These are phyloP conservation scores for Listrodromus nycthemerus DNA, from an alignment of 2,888 invertebrate species.

Conservation along the genomic window DNA sequence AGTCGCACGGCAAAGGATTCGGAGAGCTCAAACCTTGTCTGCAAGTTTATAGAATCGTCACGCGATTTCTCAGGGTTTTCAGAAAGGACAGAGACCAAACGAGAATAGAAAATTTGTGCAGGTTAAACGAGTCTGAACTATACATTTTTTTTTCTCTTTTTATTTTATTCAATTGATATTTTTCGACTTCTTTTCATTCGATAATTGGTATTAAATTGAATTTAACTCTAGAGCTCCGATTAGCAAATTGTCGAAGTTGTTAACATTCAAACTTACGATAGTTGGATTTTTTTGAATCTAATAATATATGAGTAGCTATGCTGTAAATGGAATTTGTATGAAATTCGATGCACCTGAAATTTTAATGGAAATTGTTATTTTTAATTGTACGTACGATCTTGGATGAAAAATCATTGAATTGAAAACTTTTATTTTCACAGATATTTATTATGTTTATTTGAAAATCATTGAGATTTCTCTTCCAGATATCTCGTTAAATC, in stretches of 20 bases:
- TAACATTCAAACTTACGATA: too few species aligned
- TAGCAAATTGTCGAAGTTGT: too few species aligned
- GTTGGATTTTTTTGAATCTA: too few species aligned
- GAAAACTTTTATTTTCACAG: not conserved
- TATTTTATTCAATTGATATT: not conserved
- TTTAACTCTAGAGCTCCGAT: too few species aligned
- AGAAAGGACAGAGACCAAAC: constrained; percentile 89
- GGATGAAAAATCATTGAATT: not conserved
- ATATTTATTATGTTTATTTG: not conserved
- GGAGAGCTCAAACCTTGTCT: constrained; percentile 88
- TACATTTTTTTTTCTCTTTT: constrained; percentile 4
- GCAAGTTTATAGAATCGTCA: constrained; percentile 90
- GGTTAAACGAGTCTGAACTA: constrained; percentile 81
- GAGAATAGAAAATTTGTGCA: constrained; percentile 92
- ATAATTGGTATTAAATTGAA: not conserved
- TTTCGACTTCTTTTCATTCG: not conserved
- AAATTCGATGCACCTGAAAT: too few species aligned
- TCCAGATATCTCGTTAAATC: constrained; percentile 90
- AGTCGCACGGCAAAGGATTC: constrained; percentile 85
- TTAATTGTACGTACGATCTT: too few species aligned
- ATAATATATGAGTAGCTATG: too few species aligned
- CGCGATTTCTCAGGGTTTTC: constrained; percentile 89
- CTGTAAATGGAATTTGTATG: too few species aligned
- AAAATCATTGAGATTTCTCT: constrained; percentile 38
- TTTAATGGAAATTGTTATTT: too few species aligned